Percentiles rank a stretch among this genome's conserved stretches.
phyloP scores from a whole-genome alignment of 92 coral and sea anemone genomes.

The Epizoanthus illoricatus region DNA sequence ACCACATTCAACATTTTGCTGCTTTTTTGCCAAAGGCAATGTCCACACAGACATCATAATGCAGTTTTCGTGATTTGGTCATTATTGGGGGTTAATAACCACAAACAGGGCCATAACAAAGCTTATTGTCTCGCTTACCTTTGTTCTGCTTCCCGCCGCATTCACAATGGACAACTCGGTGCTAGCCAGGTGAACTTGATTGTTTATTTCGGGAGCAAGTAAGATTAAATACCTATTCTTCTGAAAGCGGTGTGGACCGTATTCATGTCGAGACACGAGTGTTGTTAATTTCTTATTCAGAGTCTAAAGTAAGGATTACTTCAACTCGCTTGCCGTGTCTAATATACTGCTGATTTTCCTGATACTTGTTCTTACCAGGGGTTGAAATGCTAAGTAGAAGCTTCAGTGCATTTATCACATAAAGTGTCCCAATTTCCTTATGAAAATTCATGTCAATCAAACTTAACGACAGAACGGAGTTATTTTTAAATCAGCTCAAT shows the following conservation, averaged over 20 bases:
- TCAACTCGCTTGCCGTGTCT: no score
- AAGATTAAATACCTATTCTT: neutral
- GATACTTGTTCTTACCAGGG: neutral
- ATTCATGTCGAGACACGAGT: no score
- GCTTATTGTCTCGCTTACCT: neutral
- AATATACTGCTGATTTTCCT: neutral
- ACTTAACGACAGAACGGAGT: conserved; percentile 46
- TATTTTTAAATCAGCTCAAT: conserved; percentile 61
- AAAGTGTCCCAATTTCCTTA: neutral
- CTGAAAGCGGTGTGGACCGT: neutral
- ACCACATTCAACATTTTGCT: neutral
- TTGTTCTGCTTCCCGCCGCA: conserved; percentile 14
- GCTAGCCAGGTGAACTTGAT: neutral
- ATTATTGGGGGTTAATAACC: conserved; percentile 6
- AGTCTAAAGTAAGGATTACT: no score
- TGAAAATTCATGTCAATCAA: conserved; percentile 39
- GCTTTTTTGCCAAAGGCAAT: neutral
- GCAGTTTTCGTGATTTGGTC: neutral
- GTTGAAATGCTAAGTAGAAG: neutral
- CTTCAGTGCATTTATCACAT: neutral
- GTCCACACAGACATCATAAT: neutral
- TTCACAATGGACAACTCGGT: neutral
- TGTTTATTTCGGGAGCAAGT: neutral
- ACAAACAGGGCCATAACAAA: conserved; percentile 10
- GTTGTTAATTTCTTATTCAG: no score